Base-by-base conservation (phyloP, 2,888 invertebrate species). In the Cybosia mesomella region DNA sequence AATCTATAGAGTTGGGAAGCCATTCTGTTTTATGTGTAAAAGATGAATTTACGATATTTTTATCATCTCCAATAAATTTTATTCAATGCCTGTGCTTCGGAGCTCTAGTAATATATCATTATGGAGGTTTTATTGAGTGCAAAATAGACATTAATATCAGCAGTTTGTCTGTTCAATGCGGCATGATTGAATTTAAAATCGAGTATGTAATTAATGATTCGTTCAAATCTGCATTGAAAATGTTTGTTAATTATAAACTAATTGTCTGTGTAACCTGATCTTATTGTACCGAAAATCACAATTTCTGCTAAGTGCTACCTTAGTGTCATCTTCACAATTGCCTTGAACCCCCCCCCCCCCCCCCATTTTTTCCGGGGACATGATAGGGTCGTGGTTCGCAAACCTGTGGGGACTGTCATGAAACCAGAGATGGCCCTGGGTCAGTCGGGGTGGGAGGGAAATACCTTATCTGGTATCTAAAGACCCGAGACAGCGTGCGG, bases 1-100 rank as follows among this genome's bases (percentile, higher is more conserved):
- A 62, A 53, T 22, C n/a, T 13, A 67, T 62, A 24, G 22, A 57
- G 9, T 28, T 53, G 10, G 58, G 10, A 62, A 68, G 57, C 66
- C 36, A 65, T 70, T 59, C 55, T 64, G n/a, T 73, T 75, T 78
- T 68, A 73, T 64, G 15, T 58, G 60, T 57, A 71, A 70, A 73
- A 73, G 54, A 59, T 13, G 55, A 63, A 22, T 73, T 79, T 76
- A 76, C 68, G 73, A 75, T 53, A 70, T 73, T 79, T 81, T 80
- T 76, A 75, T 75, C 64, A 63, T 67, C 64, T 68, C 21, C 71
- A 68, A 81, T 80, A 73, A 74, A 61, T 81, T 70, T 76, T 79
- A 76, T 81, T 77, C 60, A 68, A 63, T 54, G 43, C 13, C 5
- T 49, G 58, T 71, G 67, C 64, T 70, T 70, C 67, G 28, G 69